These are phyloP conservation scores for Aphodius granarius DNA, from an alignment of 2,888 invertebrate genomes.

Conservation along the genomic window DNA sequence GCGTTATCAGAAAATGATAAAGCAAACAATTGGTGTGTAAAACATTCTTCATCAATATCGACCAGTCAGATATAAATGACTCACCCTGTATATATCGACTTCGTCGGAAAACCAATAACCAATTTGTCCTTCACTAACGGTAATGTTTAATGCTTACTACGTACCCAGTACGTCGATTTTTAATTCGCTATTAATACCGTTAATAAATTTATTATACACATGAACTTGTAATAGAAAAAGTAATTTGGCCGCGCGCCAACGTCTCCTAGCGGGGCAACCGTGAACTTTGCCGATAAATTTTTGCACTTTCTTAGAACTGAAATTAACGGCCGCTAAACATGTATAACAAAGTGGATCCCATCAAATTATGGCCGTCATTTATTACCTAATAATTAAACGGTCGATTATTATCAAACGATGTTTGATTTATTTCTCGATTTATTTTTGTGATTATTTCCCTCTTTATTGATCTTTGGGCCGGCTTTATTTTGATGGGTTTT, in stretches of 20 bases:
- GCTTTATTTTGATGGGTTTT: background rate
- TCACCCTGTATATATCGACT: background rate
- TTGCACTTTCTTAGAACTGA: background rate
- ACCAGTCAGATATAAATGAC: too few species aligned
- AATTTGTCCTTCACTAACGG: background rate
- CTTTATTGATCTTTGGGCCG: background rate
- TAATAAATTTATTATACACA: slow-evolving; percentile 14
- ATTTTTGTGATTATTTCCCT: background rate
- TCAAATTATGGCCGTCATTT: background rate
- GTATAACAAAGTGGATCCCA: background rate
- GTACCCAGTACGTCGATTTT: background rate
- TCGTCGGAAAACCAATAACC: background rate
- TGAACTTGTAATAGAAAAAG: slow-evolving; percentile 15
- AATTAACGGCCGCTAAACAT: background rate
- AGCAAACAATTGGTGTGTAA: too few species aligned
- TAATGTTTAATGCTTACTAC: background rate
- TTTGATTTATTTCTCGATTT: background rate
- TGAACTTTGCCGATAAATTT: slow-evolving; percentile 12
- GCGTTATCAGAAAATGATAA: too few species aligned
- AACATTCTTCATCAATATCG: too few species aligned
- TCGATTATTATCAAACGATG: background rate
- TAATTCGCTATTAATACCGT: slow-evolving; percentile 7
- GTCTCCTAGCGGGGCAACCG: background rate
- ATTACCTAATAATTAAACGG: background rate
- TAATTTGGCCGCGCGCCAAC: slow-evolving; percentile 4